Evolutionary conservation across 2,113 vertebrate species (phyloP), one percentile per base, ranked within the genome.

Genomic region (Ploceus nigricollis): DNA sequence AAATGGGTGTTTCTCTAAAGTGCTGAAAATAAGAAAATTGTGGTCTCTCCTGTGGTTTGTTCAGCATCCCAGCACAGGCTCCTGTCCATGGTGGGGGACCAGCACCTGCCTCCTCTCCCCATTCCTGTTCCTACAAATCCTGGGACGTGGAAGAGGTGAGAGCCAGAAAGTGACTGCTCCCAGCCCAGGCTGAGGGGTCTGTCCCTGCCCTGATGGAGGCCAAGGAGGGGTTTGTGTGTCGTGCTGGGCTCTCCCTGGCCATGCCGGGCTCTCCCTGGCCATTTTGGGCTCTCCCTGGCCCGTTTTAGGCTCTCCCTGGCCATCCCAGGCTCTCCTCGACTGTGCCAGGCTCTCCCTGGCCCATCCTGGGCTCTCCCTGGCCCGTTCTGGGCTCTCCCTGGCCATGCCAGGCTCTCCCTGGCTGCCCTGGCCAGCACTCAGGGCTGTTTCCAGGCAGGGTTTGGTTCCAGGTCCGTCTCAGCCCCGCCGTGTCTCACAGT

Each of bases 301-400:
- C 2, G 1, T 30, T 0, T 5, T 2, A 2, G 27, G 0, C 27
- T 3, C 42, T 37, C 54, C 7, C 19, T 30, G 27, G 2, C 40
- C 1, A 1, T 37, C 0, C 15, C 2, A 7, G 8, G 1, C 20
- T 5, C 27, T 39, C 21, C n/a, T n/a, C n/a, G n/a, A n/a, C n/a
- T n/a, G n/a, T n/a, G n/a, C n/a, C n/a, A n/a, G 28, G 0, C 11
- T n/a, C 20, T 56, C 54, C 4, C 13, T n/a, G 31, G 0, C 31
- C 5, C 10, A 10, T 30, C 0, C 27, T 4, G 4, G 31, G 3
- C 33, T 57, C 21, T 57, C 10, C 24, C 17, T 47, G 25, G 4
- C 60, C 60, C 8, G 3, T 15, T 1, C 39, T 15, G 14, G 44
- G 1, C 33, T 2, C 42, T 66, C 44, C 14, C 30, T 11, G 40